Evolutionary conservation across 1,140 invertebrate genomes (phyloP).

Genomic region (Sitophilus oryzae): DNA sequence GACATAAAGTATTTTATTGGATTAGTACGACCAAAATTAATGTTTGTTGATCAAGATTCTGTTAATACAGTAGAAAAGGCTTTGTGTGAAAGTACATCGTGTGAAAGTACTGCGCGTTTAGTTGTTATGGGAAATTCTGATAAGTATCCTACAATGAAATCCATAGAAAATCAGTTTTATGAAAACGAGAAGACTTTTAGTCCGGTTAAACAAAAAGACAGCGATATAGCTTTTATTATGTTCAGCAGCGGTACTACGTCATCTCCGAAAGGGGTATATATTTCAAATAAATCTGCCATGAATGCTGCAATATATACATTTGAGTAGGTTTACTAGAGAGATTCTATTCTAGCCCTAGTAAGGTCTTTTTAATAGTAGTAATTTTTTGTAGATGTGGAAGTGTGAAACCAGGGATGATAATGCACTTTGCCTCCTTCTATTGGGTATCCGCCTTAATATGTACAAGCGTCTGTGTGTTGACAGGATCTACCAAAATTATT

Average conservation of each 20-base stretch:
- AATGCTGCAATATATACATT: not conserved
- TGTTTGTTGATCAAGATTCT: conserved; percentile 20
- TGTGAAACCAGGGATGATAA: not conserved
- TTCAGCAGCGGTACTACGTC: conserved; percentile 72
- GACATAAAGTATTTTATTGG: conserved; percentile 11
- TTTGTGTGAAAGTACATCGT: too few relatives aligned
- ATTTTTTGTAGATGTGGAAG: not conserved
- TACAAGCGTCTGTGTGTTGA: not conserved
- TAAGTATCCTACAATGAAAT: conserved; percentile 12
- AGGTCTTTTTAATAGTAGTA: too few relatives aligned
- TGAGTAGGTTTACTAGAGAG: too few relatives aligned
- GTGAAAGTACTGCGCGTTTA: conserved; percentile 6
- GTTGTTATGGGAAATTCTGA: conserved; percentile 20
- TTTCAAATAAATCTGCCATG: conserved; percentile 8
- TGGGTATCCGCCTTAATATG: not conserved
- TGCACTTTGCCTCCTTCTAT: not conserved
- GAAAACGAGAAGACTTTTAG: conserved; percentile 19
- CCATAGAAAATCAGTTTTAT: conserved; percentile 6
- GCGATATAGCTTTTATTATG: conserved; percentile 43
- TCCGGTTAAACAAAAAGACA: conserved; percentile 12
- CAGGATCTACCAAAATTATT: not conserved
- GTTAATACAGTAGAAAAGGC: conserved; percentile 16
- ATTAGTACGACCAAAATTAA: conserved; percentile 4
- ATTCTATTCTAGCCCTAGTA: too few relatives aligned
- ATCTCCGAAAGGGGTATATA: conserved; percentile 56